Conservation (phyloP, 1,140 invertebrate genomes). For the Metaphire vulgaris region DNA sequence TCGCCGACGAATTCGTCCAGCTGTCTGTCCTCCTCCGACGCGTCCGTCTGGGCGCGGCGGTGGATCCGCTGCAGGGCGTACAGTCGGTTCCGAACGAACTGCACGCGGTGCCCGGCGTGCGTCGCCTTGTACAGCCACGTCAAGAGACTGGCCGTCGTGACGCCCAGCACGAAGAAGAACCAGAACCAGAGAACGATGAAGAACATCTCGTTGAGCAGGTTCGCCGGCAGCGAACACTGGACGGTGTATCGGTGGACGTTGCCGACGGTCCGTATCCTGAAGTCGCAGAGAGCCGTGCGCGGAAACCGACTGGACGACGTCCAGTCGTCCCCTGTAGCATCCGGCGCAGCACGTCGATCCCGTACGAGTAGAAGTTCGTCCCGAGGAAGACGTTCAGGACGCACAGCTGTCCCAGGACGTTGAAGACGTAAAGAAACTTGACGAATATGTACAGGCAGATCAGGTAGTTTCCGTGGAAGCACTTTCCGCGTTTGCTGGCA, state of each 20-base stretch:
- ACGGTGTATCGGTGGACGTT: constrained; percentile 55
- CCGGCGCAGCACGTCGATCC: constrained; percentile 54
- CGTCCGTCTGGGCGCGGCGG: not conserved
- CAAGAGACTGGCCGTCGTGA: constrained; percentile 51
- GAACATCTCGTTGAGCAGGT: constrained; percentile 58
- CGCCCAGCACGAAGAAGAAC: constrained; percentile 55
- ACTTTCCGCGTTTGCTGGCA: not conserved
- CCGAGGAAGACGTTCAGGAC: constrained; percentile 55
- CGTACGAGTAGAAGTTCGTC: constrained; percentile 53
- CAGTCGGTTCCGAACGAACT: constrained; percentile 4
- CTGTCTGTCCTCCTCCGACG: constrained; percentile 1
- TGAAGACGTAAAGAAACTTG: constrained; percentile 55
- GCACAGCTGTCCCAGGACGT: constrained; percentile 56
- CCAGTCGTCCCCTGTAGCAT: constrained; percentile 53
- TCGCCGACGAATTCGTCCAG: constrained; percentile 38
- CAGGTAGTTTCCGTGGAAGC: constrained; percentile 53
- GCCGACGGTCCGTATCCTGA: constrained; percentile 39
- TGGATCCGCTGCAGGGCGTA: not conserved
- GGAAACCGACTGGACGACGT: constrained; percentile 39
- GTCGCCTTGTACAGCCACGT: constrained; percentile 35
- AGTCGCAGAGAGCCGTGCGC: constrained; percentile 32
- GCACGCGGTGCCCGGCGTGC: not conserved
- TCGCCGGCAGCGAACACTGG: constrained; percentile 57
- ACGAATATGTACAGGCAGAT: constrained; percentile 54
- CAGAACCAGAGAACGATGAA: constrained; percentile 59